Evolutionary conservation across 2,113 vertebrate species (phyloP), one percentile per base, ranked within the genome.

Genomic region (Menidia beryllina): DNA sequence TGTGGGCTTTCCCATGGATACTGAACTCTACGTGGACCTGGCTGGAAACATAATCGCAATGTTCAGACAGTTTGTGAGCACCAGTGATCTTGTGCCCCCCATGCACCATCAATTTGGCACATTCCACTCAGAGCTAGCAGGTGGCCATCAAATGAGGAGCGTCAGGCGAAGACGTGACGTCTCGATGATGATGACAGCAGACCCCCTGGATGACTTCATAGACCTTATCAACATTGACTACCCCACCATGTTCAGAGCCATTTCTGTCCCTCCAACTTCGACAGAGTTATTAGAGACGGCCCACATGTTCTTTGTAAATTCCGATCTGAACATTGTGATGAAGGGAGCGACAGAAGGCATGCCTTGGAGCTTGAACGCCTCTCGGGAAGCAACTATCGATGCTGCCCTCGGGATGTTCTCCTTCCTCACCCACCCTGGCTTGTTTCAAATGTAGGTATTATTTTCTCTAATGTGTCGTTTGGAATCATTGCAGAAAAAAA

Each of bases 181-280:
- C 25, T 47, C 41, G 0, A 0, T 27, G 38, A 70, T 72, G 63
- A 15, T 38, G 54, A 14, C 19, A 2, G 81, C 77, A 26, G 52
- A 79, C 2, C 86, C 87, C 3, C 41, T 92, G 41, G 82, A 92
- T n/a, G 90, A 93, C 80, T 90, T 92, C 75, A 51, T 90, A 6
- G 88, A 92, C 30, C 68, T 94, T 13, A 23, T 92, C 43, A n/a
- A 62, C 23, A 69, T 94, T 1, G 66, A 94, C 86, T 94, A 93
- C 64, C 59, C 51, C 6, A 13, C 61, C 36, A 77, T 94, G 75
- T 83, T 80, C 55, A 20, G 39, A 71, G 75, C 85, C 27, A 20
- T 93, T 2, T 61, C 83, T 2, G 74, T 66, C 5, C 58, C 80
- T 17, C 88, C 86, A 2, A 83, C 59, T 11, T 2, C 77, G 8